These are phyloP conservation scores for Himalopsyche anomala DNA, from an alignment of 2,888 invertebrate species.

Conservation along the genomic window DNA sequence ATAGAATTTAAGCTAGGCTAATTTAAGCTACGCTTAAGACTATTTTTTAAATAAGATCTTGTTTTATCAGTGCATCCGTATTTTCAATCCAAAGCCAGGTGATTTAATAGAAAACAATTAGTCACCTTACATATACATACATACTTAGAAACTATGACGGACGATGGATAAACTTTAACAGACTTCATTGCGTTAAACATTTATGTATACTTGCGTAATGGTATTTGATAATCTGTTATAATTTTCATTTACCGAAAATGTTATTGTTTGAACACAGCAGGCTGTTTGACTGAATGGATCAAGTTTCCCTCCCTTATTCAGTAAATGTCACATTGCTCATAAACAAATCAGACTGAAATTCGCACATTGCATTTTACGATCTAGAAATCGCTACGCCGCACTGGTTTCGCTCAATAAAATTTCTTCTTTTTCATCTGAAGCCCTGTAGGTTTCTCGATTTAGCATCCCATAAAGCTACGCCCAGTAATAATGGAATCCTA, in stretches of 20 bases:
- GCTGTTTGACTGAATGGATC: neutral
- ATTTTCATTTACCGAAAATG: neutral
- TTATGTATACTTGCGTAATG: no score
- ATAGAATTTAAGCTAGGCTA: no score
- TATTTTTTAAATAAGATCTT: no score
- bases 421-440: conserved; percentile 42
- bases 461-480: conserved; percentile 37
- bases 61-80: no score
- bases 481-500: conserved; percentile 38
- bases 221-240: no score
- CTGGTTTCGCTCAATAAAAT: conserved; percentile 38
- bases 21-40: no score
- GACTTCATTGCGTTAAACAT: no score
- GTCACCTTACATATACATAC: no score
- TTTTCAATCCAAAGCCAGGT: no score
- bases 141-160: no score
- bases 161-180: no score
- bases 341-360: conserved; percentile 38
- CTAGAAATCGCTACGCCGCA: conserved; percentile 12
- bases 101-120: no score
- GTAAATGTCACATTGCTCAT: conserved; percentile 39
- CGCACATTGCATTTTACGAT: conserved; percentile 39
- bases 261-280: neutral
- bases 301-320: conserved; percentile 13
- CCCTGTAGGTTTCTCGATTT: conserved; percentile 19